Evolutionary conservation across 1,140 invertebrate genomes (phyloP), one percentile per base, ranked within the genome.

Genomic region (Apis dorsata): DNA sequence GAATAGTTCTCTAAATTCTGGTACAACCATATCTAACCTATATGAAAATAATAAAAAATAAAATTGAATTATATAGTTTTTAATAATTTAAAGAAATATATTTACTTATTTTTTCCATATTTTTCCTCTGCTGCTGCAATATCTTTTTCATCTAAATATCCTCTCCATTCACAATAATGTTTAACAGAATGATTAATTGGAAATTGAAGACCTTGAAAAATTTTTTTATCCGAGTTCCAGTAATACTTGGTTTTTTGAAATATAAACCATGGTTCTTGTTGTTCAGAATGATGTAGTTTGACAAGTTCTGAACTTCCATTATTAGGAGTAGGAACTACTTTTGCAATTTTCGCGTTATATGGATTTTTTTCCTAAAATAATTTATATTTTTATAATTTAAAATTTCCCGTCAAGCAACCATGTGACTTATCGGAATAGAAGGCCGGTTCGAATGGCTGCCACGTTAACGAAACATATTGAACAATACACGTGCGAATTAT

Each of bases 181-280:
- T 95, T 94, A 78, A 97, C 95, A 3, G 94, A 92, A 83, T 96
- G 94, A 89, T 97, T 94, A 44, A 97, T 95, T 0, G 98, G 98
- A 93, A 99, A 99, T 84, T 96, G 95, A 24, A 99, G 93, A 15
- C 96, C 96, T 72, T 95, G 92, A 93, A 99, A 99, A 62, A 92
- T 93, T 90, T 98, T 97, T 76, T 96, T 97, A 4, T 97, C 95
- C 81, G 95, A 94, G 91, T 98, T 96, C 96, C 98, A 99, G 76
- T 98, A 92, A 94, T 99, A 99, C 94, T 99, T 99, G 1, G 97
- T 98, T 93, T 99, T 99, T 96, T 99, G 99, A 93, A 99, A 99
- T 75, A 97, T 96, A 92, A 99, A 98, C 97, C 97, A 99, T 57
- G 92, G 95, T 86, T 94, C 88, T 74, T 90, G 87, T 51, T 90